Conservation (phyloP, 2,888 invertebrate species). For the Habrosyne pyritoides region DNA sequence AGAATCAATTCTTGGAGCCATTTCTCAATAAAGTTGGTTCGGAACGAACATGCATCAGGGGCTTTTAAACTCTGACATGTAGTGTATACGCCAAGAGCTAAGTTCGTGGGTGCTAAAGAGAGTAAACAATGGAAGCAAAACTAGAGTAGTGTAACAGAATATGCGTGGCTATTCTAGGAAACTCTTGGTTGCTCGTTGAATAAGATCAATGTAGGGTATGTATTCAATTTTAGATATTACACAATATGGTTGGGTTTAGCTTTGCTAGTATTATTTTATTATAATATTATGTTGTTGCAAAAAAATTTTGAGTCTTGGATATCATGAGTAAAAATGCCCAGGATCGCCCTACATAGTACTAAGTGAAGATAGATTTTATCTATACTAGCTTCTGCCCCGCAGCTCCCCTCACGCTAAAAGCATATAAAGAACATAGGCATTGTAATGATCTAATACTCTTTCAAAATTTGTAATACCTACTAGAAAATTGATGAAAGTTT, state of each 20-base stretch:
- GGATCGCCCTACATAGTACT: too few relatives aligned
- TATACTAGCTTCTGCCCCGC: too few relatives aligned
- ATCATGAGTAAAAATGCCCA: too few relatives aligned
- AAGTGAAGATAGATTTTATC: too few relatives aligned
- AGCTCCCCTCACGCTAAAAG: too few relatives aligned
- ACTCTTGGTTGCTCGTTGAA: not conserved
- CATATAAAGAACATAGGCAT: too few relatives aligned
- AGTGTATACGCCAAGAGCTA: conserved; percentile 26
- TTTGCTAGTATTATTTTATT: not conserved
- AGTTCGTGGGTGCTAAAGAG: not conserved
- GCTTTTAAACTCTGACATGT: conserved; percentile 78
- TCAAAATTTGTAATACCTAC: too few relatives aligned
- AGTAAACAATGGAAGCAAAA: conserved; percentile 13
- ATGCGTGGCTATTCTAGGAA: not conserved
- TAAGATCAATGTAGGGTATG: not conserved
- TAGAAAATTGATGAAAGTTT: too few relatives aligned
- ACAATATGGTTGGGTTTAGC: not conserved
- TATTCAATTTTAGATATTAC: not conserved
- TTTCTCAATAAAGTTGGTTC: conserved; percentile 76
- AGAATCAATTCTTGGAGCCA: conserved; percentile 77
- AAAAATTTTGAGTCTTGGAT: too few relatives aligned
- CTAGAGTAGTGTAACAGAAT: not conserved
- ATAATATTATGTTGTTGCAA: too few relatives aligned
- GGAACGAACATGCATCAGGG: conserved; percentile 62
- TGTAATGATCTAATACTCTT: too few relatives aligned